Base-by-base conservation (phyloP, 2,113 vertebrate species). In the Equus przewalskii region DNA sequence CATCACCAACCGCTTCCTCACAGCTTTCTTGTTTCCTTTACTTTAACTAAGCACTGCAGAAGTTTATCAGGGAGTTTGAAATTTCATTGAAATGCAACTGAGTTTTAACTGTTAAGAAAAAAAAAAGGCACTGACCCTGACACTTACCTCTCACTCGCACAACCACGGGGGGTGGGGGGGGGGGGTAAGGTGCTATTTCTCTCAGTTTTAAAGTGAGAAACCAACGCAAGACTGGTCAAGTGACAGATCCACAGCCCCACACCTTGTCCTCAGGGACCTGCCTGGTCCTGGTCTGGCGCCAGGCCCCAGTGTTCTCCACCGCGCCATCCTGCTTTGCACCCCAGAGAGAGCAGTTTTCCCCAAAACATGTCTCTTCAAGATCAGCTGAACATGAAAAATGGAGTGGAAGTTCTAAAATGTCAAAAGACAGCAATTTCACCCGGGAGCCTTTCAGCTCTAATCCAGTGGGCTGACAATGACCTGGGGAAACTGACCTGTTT, bases 1-100 rank as follows among this genome's bases (percentile, higher is more conserved):
- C 97, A 98, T 97, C 96, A 92, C 58, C 96, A 83, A n/a, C 26
- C 46, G 88, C 26, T 92, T 98, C 97, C 78, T 86, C 30, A 30
- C 28, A 30, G 78, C 18, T 97, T 79, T 69, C 88, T 87, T 30
- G 11, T 65, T 85, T 82, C 30, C 60, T 97, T 79, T 89, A 51
- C 65, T 22, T 70, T 60, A 97, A 97, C 46, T 62, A 87, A 96
- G 36, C 73, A 78, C 92, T 81, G 54, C 44, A 49, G 49, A 89
- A 46, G 73, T 91, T 96, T 89, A 95, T 81, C 81, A 80, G 24
- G 54, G 72, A 84, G 86, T 92, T 16, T 96, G 90, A 98, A 98
- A 87, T 60, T 58, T 94, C 70, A 69, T 5, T 51, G 60, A 92
- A 83, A 69, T 24, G 56, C 7, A 95, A 94, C 89, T 86, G 88